Evolutionary conservation across 2,797 vertebrate species (phyloP), one percentile per base, ranked within the genome.

Genomic region (Podarcis siculus): DNA sequence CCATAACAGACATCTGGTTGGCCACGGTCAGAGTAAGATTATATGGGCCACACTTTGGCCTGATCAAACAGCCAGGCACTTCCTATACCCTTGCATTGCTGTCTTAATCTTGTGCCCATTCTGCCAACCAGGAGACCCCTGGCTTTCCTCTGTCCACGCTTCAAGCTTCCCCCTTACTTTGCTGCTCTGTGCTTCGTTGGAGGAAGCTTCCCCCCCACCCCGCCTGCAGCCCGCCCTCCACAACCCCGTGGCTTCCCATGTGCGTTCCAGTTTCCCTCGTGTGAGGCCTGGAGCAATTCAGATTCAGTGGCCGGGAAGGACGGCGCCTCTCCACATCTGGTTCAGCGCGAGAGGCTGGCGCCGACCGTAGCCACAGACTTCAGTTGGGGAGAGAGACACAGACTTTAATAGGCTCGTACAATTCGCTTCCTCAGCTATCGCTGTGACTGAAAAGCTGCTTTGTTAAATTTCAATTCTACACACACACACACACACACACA

Each of bases 281-380:
- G 96, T 96, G 95, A 96, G 95, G 94, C 94, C 95, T 83, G 94
- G 95, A 91, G 90, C 91, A 93, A 84, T 92, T 92, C 92, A 25
- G 94, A 92, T 94, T 93, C 94, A 83, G 95, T 93, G 94, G 96
- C 96, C 95, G 96, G 95, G 91, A 96, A 92, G 93, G 93, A 95
- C 95, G 97, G 97, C 97, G 97, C 97, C 97, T 96, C 95, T 92
- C 91, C 97, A 97, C 97, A 98, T 98, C 97, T 97, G 97, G 96
- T 97, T 97, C 96, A 95, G 92, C 91, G 97, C 95, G 96, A 95
- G 96, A 90, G 96, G 91, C 97, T 97, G 97, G 97, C 97, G 97
- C 97, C 97, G 94, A 95, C 90, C 96, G 96, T 96, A 96, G 97
- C 97, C 97, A 93, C 97, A 97, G 97, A 95, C 96, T 97, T 95